Conservation (phyloP, 2,888 invertebrate species). For the Helleia helle region DNA sequence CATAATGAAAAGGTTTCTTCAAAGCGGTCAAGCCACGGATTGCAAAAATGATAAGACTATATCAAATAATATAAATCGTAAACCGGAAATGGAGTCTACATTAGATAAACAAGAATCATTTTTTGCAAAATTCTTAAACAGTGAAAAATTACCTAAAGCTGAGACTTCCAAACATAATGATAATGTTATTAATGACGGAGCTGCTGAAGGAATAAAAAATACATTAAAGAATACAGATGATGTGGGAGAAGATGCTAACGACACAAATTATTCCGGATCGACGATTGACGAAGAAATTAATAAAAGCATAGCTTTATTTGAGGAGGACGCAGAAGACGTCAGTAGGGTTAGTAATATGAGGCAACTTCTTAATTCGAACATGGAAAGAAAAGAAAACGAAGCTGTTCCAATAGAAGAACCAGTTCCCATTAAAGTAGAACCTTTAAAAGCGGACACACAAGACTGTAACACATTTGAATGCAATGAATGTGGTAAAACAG, state of each 20-base stretch:
- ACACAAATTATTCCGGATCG: slow-evolving; percentile 53
- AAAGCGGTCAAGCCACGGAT: slow-evolving; percentile 18
- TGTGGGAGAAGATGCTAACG: slow-evolving; percentile 47
- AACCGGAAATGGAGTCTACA: slow-evolving; percentile 29
- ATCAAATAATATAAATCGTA: neutral
- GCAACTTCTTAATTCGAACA: slow-evolving; percentile 29
- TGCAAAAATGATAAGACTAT: slow-evolving; percentile 16
- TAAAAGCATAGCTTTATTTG: slow-evolving; percentile 57
- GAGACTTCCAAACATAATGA: neutral
- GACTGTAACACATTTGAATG: slow-evolving; percentile 62
- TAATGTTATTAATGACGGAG: slow-evolving; percentile 11
- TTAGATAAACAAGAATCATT: slow-evolving; percentile 61
- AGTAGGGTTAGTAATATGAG: slow-evolving; percentile 45
- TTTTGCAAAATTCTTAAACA: slow-evolving; percentile 53
- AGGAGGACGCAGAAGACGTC: slow-evolving; percentile 45
- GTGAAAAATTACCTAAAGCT: slow-evolving; percentile 8
- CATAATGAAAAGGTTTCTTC: slow-evolving; percentile 42
- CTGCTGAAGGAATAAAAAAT: slow-evolving; percentile 15
- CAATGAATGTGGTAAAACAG: slow-evolving; percentile 76
- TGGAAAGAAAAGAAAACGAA: slow-evolving; percentile 15
- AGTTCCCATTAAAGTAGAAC: slow-evolving; percentile 11
- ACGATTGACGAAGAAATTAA: slow-evolving; percentile 66
- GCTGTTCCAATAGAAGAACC: neutral
- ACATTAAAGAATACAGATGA: too few relatives aligned
- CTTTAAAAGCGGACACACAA: slow-evolving; percentile 11